A percentile compares a stretch with the other conserved stretches of the same genome.
These are phyloP conservation scores for Chelon auratus DNA, from an alignment of 2,797 vertebrate genomes.

Conservation along the genomic window DNA sequence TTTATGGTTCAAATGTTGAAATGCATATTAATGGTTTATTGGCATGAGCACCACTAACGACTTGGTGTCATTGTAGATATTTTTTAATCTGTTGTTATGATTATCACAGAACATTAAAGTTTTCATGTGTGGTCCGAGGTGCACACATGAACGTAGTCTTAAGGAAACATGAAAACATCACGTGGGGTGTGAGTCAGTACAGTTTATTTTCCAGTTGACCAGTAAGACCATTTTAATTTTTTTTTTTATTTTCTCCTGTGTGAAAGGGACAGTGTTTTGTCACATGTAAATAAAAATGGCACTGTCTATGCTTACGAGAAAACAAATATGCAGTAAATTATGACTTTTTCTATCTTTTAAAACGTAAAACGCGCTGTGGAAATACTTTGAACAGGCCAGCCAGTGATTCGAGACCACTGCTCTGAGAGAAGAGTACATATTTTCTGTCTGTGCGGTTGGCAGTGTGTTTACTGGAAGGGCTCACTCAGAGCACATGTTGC, in stretches of 20 bases:
- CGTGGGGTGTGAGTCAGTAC: constrained; percentile 46
- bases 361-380: constrained; percentile 77
- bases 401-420: constrained; percentile 80
- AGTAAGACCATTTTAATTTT: constrained; percentile 40
- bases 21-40: neutral
- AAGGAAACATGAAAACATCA: constrained; percentile 64
- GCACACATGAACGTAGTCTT: constrained; percentile 45
- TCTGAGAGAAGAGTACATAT: constrained; percentile 81
- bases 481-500: constrained; percentile 81
- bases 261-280: constrained; percentile 73
- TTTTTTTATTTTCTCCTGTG: constrained; percentile 34
- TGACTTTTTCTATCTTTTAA: constrained; percentile 63
- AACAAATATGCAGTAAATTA: constrained; percentile 77
- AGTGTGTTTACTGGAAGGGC: constrained; percentile 85
- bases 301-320: constrained; percentile 69
- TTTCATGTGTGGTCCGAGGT: constrained; percentile 54
- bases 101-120: constrained; percentile 51
- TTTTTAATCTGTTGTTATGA: constrained; percentile 44
- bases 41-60: constrained; percentile 19
- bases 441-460: constrained; percentile 86
- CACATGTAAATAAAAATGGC: constrained; percentile 70
- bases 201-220: constrained; percentile 52
- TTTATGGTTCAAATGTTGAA: neutral
- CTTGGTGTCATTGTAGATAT: constrained; percentile 28
- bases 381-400: constrained; percentile 85